Percentiles rank a stretch among this genome's conserved stretches.
phyloP scores from a whole-genome alignment of 2,888 invertebrate species.

The Drosophila multiciliata region DNA sequence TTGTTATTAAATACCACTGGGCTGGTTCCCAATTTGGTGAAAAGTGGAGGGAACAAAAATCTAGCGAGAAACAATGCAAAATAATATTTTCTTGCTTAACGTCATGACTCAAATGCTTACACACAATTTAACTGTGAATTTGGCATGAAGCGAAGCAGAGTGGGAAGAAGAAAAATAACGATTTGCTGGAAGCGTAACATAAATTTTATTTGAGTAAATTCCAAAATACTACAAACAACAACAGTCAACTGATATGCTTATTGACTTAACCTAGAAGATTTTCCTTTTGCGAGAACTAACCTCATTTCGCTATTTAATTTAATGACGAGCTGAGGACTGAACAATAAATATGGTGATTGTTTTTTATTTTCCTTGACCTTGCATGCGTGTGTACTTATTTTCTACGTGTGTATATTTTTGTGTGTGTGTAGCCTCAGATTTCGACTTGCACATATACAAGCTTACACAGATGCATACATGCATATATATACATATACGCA shows the following conservation, averaged over 20 bases:
- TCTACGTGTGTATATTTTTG: constrained; percentile 4
- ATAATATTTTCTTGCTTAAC: constrained; percentile 43
- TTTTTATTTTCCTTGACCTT: constrained; percentile 48
- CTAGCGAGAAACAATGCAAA: constrained; percentile 45
- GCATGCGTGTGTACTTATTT: constrained; percentile 40
- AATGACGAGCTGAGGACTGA: constrained; percentile 16
- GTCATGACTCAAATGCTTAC: constrained; percentile 56
- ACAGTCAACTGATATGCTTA: constrained; percentile 1
- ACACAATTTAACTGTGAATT: constrained; percentile 39
- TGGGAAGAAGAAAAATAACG: constrained; percentile 6
- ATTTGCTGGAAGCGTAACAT: neutral
- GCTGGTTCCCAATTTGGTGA: constrained; percentile 24
- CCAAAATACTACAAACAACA: constrained; percentile 10
- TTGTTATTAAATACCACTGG: constrained; percentile 24
- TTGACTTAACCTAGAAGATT: constrained; percentile 48
- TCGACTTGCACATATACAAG: constrained; percentile 23
- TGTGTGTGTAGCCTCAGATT: constrained; percentile 17
- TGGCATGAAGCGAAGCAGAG: neutral
- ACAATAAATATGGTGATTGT: constrained; percentile 25
- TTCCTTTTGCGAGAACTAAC: constrained; percentile 44
- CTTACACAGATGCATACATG: neutral
- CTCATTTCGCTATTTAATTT: constrained; percentile 46
- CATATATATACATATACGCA: neutral
- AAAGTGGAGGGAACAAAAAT: constrained; percentile 10
- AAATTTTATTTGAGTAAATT: constrained; percentile 17